phyloP scores from a whole-genome alignment of 2,888 invertebrate species.

The Therioaphis trifolii region DNA sequence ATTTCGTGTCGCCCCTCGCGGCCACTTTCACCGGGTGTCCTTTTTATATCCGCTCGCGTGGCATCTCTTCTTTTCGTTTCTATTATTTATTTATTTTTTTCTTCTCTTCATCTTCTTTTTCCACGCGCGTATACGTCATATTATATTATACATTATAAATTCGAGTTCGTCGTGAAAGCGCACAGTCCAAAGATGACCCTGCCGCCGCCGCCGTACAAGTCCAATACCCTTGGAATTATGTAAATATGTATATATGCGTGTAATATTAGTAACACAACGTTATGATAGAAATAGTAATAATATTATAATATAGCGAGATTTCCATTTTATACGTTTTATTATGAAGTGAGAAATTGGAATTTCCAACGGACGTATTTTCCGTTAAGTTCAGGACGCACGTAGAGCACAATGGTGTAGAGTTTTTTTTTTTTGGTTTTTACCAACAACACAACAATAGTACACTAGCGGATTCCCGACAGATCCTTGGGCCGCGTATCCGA shows the following conservation, averaged over 20 bases:
- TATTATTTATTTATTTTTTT: no score
- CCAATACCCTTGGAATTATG: slow-evolving; percentile 55
- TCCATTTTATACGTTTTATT: no score
- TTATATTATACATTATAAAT: background rate
- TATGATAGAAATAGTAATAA: background rate
- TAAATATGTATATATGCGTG: slow-evolving; percentile 30
- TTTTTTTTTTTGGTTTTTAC: no score
- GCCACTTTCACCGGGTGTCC: slow-evolving; percentile 56
- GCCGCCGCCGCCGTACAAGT: background rate
- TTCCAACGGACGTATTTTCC: no score
- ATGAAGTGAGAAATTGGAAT: background rate
- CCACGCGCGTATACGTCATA: background rate
- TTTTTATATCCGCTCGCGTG: slow-evolving; percentile 13
- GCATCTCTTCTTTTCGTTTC: slow-evolving; percentile 14
- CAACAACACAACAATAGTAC: no score
- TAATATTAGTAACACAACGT: background rate
- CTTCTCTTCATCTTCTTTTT: no score
- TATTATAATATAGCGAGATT: background rate
- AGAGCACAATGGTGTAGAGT: no score
- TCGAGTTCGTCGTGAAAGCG: slow-evolving; percentile 37
- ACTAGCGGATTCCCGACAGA: no score
- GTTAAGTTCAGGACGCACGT: no score
- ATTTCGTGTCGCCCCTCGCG: slow-evolving; percentile 37
- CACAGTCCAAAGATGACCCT: background rate
- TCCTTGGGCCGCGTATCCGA: no score